Evolutionary conservation across 2,797 vertebrate species (phyloP), one percentile per base, ranked within the genome.

Genomic region (Allobates femoralis): DNA sequence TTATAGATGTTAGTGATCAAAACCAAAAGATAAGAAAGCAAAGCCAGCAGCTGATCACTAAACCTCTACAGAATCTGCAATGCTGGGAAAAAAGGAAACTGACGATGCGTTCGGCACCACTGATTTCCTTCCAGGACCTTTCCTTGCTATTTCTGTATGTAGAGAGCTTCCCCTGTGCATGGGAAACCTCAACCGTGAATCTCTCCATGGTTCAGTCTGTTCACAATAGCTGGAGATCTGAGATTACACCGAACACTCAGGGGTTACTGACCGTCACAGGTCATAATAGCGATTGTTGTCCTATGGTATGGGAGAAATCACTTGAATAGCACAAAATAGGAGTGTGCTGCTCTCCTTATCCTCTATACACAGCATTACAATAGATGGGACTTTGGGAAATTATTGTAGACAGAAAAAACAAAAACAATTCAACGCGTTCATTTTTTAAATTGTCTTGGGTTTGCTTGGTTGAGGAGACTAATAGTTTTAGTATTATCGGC

Each of bases 71-170:
- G 34, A 51, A 76, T 66, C 30, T 14, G 86, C 82, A 87, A 87
- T 88, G 78, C 78, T 88, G 87, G 87, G 87, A 88, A 85, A 46
- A 85, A 69, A 81, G 87, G 87, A 88, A 88, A 34, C 77, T 1
- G 32, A 60, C 62, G 78, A 85, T 16, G 46, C 18, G 18, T 53
- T 56, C 69, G 75, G 30, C 56, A 64, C 37, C 5, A 51, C 60
- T 76, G 60, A 51, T 81, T 88, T 88, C 87, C 87, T 74, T 3
- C 18, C 83, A 81, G 87, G 87, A 88, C 71, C 30, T 56, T 55
- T 46, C 30, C 16, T 32, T 32, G 69, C 86, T 88, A 81, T 88
- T 81, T 88, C 74, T 67, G 83, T 80, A 79, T 53, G 28, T 0
- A 32, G 26, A 69, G 66, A 18, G 81, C 64, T 83, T 83, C 86